A percentile compares a stretch with the other conserved stretches of the same genome.
These are phyloP conservation scores for Atta colombica DNA, from an alignment of 1,140 invertebrate genomes.

Conservation along the genomic window DNA sequence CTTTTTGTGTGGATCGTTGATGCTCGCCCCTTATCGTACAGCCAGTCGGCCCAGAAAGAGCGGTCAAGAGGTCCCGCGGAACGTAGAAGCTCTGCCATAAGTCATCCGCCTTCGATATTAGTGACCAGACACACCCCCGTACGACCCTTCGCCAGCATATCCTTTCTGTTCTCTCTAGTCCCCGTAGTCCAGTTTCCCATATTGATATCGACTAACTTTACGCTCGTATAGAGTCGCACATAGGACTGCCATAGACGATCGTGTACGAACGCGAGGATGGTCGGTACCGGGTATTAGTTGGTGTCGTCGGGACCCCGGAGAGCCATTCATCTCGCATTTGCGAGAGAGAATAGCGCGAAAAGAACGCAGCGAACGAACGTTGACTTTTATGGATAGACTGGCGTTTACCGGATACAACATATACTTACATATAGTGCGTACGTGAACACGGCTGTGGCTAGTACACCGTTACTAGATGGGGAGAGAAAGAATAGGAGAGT, in stretches of 20 bases:
- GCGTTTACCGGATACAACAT: slow-evolving; percentile 63
- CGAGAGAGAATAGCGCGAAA: slow-evolving; percentile 69
- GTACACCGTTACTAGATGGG: not conserved
- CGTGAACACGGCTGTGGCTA: not conserved
- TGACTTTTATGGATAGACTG: slow-evolving; percentile 77
- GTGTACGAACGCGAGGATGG: slow-evolving; percentile 42
- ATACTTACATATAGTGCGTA: not conserved
- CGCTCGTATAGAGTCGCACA: slow-evolving; percentile 43
- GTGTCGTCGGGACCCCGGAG: slow-evolving; percentile 73
- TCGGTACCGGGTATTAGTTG: slow-evolving; percentile 74
- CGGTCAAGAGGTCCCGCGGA: slow-evolving; percentile 57
- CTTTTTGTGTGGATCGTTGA: slow-evolving; percentile 34
- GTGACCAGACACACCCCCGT: slow-evolving; percentile 55
- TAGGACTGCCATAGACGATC: not conserved
- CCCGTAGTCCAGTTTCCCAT: slow-evolving; percentile 75
- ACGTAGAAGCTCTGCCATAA: slow-evolving; percentile 73
- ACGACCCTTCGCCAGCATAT: slow-evolving; percentile 43
- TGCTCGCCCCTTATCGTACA: slow-evolving; percentile 36
- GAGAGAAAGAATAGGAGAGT: not conserved
- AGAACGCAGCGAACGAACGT: slow-evolving; percentile 58
- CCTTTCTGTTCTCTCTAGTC: slow-evolving; percentile 58
- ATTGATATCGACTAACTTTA: slow-evolving; percentile 74
- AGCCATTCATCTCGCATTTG: slow-evolving; percentile 78
- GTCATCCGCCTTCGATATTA: slow-evolving; percentile 82
- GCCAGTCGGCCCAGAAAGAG: slow-evolving; percentile 11